Base-by-base conservation (phyloP, 2,113 vertebrate genomes). In the Melanerpes aurifrons region DNA sequence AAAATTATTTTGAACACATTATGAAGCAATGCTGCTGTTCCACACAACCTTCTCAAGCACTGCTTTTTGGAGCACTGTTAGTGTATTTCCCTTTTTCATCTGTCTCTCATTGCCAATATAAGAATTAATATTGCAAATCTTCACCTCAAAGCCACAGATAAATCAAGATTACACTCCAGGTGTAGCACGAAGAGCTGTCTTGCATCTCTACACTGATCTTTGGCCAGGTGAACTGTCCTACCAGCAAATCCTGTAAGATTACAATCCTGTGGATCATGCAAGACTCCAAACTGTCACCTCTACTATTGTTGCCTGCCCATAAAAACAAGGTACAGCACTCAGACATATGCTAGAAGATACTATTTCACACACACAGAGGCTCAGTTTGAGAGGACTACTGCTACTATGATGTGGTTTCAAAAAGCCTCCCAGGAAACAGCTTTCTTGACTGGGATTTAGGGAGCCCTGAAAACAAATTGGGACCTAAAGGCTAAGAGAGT, bases 311-410 rank as follows among this genome's bases (percentile, higher is more conserved):
- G 71, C 15, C 29, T 82, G 25, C 20, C 31, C 48, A 50, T 61
- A 71, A 86, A 77, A 69, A 24, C 0, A 2, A 81, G 70, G 43
- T 20, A 61, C 0, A 4, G 32, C 56, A 43, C 35, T 12, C 1
- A 0, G 26, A 82, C 6, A 1, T 12, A 58, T 6, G 28, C 57
- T 58, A 26, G 43, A 71, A 82, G 47, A 67, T 10, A 69, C 21
- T 31, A 31, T 0, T 47, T 56, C 26, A 43, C 25, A 17, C 0
- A 1, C 32, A 32, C 0, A 1, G 2, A 83, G 19, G 22, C 63
- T 82, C 2, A 0, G 26, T n/a, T 91, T 45, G 16, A 80, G 4
- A 67, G n/a, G 80, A 81, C 0, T 61, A 25, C 32, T 86, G 66
- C 76, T 74, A 18, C 53, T 58, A 15, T 0, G 0, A 50, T 4